Evolutionary conservation across 2,113 vertebrate genomes (phyloP), one percentile per base, ranked within the genome.

Genomic region (Hoplias malabaricus): DNA sequence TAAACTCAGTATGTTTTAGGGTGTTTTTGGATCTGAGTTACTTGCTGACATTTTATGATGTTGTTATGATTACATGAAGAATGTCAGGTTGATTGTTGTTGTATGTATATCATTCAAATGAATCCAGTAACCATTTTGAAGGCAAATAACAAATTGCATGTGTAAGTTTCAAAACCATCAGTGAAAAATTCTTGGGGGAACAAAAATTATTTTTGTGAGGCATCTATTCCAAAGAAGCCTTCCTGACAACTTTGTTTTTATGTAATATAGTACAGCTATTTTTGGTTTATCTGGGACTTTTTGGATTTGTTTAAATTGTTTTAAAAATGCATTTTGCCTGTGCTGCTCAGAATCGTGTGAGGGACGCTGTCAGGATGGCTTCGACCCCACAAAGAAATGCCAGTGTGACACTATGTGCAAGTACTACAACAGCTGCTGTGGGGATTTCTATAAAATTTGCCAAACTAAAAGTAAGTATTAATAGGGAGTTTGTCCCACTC

Each of bases 361-460:
- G 19, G 93, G 86, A 34, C 95, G 89, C 80, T 99, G 98, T 0
- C 77, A 85, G 0, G 84, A 90, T 29, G 92, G 92, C 54, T 99
- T 98, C 12, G 48, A 92, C 0, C 1, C 72, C 0, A 9, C 0
- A 34, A 87, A 0, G 79, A 98, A 96, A 83, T 98, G 97, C 80
- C 98, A 99, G 82, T 99, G 98, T 6, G 98, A 99, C 4, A 84
- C 89, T 53, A 90, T 96, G 84, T 99, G 98, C 53, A 12, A 89
- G 10, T 98, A 96, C 84, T 98, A 98, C 79, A 84, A 90, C 84
- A 99, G 97, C 91, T 99, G 98, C 86, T 98, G 98, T 40, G 6
- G 0, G 0, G 96, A 99, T 88, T 98, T 93, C n/a, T 21, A 86
- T 34, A 73, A 54, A 0, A 62, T 80, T 63, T 99, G 98, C 87